Evolutionary conservation across 2,888 invertebrate genomes (phyloP).

Genomic region (Rapana venosa): DNA sequence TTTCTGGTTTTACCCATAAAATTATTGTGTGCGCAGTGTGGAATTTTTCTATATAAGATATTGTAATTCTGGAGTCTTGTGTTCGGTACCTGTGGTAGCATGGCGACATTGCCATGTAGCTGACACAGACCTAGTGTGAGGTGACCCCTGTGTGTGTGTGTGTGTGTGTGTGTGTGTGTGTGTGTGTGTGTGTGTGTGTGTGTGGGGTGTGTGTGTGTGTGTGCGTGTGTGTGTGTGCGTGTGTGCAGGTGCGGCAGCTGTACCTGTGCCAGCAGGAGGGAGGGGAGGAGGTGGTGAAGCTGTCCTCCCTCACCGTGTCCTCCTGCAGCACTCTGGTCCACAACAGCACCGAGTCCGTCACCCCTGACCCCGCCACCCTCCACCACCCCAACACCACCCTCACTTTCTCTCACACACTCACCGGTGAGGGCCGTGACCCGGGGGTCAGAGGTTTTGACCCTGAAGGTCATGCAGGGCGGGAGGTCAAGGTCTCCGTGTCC

Average conservation of each 20-base stretch:
- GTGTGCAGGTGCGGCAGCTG: conserved; percentile 40
- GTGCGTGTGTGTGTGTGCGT: background rate
- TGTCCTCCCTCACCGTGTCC: conserved; percentile 26
- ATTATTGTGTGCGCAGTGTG: too few relatives aligned
- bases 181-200: background rate
- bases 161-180: background rate
- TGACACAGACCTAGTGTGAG: too few relatives aligned
- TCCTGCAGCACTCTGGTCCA: conserved; percentile 20
- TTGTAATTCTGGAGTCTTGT: too few relatives aligned
- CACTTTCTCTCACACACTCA: background rate
- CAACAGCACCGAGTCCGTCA: conserved; percentile 39
- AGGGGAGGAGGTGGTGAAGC: conserved; percentile 7
- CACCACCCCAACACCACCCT: background rate
- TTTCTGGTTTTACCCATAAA: too few relatives aligned
- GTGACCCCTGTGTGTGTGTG: background rate
- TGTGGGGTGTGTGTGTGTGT: background rate
- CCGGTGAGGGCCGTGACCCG: background rate
- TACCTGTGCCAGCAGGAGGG: conserved; percentile 28
- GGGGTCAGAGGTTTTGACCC: background rate
- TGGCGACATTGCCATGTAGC: too few relatives aligned
- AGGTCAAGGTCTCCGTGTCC: background rate
- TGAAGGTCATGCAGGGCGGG: background rate
- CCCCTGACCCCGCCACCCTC: conserved; percentile 22
- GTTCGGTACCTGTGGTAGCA: too few relatives aligned
- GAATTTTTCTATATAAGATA: too few relatives aligned